Conservation (phyloP, 2,113 vertebrate genomes). For the Phaethornis superciliosus region DNA sequence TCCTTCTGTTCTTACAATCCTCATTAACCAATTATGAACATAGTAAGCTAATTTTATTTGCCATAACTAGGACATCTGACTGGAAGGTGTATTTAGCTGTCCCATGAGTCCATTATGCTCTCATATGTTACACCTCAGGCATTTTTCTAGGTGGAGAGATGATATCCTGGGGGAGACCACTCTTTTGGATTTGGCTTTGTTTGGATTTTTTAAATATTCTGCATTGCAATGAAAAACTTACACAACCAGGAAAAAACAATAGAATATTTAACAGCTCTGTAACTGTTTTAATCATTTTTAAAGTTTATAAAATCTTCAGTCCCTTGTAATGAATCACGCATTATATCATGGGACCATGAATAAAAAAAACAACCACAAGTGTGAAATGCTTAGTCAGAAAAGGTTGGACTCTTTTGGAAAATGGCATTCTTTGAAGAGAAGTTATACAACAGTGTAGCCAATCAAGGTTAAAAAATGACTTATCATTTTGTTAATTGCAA, state of each 20-base stretch:
- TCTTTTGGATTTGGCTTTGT: neutral
- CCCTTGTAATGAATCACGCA: neutral
- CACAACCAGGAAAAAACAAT: neutral
- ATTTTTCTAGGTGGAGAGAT: neutral
- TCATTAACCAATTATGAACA: neutral
- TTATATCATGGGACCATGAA: neutral
- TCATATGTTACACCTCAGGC: neutral
- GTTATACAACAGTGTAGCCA: neutral
- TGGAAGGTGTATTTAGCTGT: neutral
- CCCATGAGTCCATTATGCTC: neutral
- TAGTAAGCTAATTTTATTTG: neutral
- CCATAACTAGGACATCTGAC: neutral
- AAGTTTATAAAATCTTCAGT: neutral
- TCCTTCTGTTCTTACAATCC: neutral
- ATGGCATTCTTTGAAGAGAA: neutral
- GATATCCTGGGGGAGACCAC: neutral
- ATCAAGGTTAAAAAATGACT: neutral
- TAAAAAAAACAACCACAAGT: neutral
- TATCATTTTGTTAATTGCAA: neutral
- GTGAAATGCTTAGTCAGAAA: neutral
- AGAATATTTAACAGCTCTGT: neutral
- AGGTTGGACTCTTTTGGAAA: neutral
- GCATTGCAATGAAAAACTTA: neutral
- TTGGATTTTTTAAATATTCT: neutral
- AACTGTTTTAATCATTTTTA: neutral